Evolutionary conservation across 2,113 vertebrate species (phyloP).

Genomic region (Himantopus leucocephalus): DNA sequence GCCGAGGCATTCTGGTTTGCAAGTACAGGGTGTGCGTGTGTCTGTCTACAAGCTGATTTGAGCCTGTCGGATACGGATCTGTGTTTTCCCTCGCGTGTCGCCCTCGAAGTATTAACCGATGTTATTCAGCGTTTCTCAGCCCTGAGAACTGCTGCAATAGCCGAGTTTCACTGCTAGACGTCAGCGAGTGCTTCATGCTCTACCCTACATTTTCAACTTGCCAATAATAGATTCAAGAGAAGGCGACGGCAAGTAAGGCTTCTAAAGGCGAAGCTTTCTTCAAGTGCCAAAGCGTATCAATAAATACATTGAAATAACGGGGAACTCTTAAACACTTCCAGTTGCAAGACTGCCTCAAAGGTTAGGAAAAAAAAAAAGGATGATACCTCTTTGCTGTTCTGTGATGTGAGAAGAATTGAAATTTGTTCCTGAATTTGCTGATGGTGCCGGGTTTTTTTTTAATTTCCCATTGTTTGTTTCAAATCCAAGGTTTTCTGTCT

Average conservation of each 20-base stretch:
- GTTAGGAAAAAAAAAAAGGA: not conserved
- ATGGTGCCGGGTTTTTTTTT: not conserved
- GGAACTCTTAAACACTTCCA: not conserved
- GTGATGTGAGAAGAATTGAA: not conserved
- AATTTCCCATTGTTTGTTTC: not conserved
- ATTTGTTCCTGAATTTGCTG: not conserved
- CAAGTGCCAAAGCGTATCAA: not conserved
- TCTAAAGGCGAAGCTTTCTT: not conserved
- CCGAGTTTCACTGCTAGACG: not conserved
- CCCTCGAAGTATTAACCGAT: not conserved
- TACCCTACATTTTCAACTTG: not conserved
- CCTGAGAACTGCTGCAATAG: not conserved
- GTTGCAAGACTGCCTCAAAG: not conserved
- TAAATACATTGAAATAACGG: not conserved
- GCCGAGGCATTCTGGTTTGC: not conserved
- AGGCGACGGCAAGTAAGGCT: not conserved
- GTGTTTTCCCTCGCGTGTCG: not conserved
- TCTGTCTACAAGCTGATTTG: not conserved
- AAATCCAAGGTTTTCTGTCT: not conserved
- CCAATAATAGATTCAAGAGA: not conserved
- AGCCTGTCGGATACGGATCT: not conserved
- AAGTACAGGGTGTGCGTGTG: accelerated
- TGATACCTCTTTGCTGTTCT: not conserved
- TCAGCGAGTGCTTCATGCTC: not conserved
- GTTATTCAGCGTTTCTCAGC: not conserved